Conservation (phyloP, 1,140 invertebrate species). For the Phenacoccus solenopsis region DNA sequence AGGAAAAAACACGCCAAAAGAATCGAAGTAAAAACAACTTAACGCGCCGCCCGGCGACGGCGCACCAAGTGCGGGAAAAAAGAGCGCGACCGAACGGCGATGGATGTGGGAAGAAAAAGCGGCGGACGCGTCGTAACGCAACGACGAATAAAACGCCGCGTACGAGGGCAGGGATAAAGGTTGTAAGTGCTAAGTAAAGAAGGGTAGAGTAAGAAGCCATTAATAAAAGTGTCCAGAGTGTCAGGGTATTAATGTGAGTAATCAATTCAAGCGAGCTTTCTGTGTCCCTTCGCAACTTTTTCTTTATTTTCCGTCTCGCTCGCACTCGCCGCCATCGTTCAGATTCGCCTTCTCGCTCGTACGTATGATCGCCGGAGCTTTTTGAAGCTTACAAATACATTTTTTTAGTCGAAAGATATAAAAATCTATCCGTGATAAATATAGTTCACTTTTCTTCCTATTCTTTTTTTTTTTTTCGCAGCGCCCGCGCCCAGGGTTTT, state of each 20-base stretch:
- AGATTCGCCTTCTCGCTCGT: neutral
- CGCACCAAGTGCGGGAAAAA: too few relatives aligned
- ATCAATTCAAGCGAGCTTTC: conserved; percentile 27
- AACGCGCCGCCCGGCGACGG: too few relatives aligned
- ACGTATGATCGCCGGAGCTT: conserved; percentile 8
- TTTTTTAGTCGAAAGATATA: conserved; percentile 17
- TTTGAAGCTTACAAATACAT: conserved; percentile 18
- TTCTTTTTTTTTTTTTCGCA: conserved; percentile 9
- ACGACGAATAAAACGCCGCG: conserved; percentile 14
- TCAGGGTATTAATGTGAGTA: conserved; percentile 28
- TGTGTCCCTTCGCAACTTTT: conserved; percentile 21
- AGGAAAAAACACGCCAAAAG: too few relatives aligned
- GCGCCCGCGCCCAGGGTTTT: neutral
- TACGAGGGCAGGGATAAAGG: conserved; percentile 15
- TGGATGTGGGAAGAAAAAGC: conserved; percentile 11
- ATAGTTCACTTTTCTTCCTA: conserved; percentile 15
- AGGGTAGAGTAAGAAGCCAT: conserved; percentile 23
- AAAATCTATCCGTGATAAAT: conserved; percentile 17
- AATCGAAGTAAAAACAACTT: too few relatives aligned
- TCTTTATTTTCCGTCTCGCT: conserved; percentile 10
- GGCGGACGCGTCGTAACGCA: conserved; percentile 1
- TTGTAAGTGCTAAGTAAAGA: conserved; percentile 21
- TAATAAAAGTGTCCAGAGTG: conserved; percentile 29
- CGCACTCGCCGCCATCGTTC: neutral
- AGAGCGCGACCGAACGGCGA: too few relatives aligned